Percentiles rank a stretch among this genome's conserved stretches.
Evolutionary conservation across 2,113 vertebrate species (phyloP).

Genomic region (Notiomystis cincta): DNA sequence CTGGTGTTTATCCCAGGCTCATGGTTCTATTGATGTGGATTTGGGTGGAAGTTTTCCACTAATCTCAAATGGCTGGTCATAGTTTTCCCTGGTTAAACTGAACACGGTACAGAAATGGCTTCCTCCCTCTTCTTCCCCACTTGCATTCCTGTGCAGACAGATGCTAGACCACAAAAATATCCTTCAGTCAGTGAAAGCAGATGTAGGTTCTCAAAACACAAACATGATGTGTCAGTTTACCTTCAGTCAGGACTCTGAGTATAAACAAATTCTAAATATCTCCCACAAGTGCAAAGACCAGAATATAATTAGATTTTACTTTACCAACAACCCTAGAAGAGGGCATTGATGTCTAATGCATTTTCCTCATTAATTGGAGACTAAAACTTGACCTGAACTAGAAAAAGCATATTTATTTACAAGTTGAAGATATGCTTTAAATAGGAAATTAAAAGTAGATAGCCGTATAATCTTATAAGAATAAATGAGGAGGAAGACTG

Average conservation of each 20-base stretch:
- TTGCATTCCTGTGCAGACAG: background rate
- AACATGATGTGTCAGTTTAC: background rate
- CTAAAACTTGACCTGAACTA: background rate
- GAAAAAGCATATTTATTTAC: background rate
- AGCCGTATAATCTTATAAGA: background rate
- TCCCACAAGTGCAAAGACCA: background rate
- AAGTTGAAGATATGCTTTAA: background rate
- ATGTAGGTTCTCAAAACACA: background rate
- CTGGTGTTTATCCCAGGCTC: background rate
- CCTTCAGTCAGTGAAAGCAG: background rate
- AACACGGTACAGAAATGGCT: background rate
- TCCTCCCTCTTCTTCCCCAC: background rate
- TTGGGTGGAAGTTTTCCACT: background rate
- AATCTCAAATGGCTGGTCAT: background rate
- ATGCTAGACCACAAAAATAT: background rate
- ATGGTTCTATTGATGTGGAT: background rate
- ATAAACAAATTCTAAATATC: background rate
- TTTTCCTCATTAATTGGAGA: background rate
- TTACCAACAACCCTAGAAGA: background rate
- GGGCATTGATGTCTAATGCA: background rate
- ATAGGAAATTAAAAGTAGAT: slow-evolving; percentile 7
- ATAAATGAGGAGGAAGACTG: background rate
- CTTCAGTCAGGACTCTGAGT: background rate
- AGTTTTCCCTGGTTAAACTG: background rate
- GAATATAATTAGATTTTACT: background rate